phyloP scores from a whole-genome alignment of 2,797 vertebrate genomes.

The Enteromius radiatus region DNA sequence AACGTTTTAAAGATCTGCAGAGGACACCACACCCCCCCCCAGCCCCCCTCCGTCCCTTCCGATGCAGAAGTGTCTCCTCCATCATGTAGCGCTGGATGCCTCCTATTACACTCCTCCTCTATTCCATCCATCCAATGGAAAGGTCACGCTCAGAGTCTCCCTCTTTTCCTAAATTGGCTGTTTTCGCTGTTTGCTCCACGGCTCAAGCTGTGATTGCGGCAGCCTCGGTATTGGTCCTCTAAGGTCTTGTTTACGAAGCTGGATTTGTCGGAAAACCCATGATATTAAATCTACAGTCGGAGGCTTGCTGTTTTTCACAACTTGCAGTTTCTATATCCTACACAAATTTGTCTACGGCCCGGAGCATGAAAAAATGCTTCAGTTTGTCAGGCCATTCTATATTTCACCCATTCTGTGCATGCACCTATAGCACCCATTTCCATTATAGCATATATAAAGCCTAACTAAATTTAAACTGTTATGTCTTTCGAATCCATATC shows the following conservation, averaged over 20 bases:
- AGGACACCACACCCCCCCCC: conserved; percentile 69
- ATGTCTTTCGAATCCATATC: conserved; percentile 11
- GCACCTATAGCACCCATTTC: conserved; percentile 16
- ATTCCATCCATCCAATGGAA: conserved; percentile 70
- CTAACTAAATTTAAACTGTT: conserved; percentile 18
- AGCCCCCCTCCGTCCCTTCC: conserved; percentile 63
- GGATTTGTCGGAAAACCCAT: conserved; percentile 31
- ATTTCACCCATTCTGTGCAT: background rate
- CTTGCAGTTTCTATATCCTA: conserved; percentile 29
- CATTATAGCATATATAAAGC: conserved; percentile 27
- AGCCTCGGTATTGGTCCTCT: conserved; percentile 74
- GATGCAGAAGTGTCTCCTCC: conserved; percentile 58
- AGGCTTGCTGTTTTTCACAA: conserved; percentile 27
- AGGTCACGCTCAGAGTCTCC: conserved; percentile 60
- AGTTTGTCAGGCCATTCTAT: conserved; percentile 13
- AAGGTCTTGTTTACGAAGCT: conserved; percentile 54
- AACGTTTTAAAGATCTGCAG: conserved; percentile 78
- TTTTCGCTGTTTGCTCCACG: conserved; percentile 71
- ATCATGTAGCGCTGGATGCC: conserved; percentile 69
- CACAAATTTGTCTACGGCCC: conserved; percentile 23
- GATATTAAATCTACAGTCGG: conserved; percentile 31
- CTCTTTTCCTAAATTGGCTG: conserved; percentile 81
- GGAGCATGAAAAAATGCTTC: conserved; percentile 18
- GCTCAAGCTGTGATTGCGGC: conserved; percentile 69
- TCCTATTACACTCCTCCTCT: conserved; percentile 74